These are phyloP conservation scores for Rachycentron canadum DNA, from an alignment of 2,797 vertebrate genomes.

Conservation along the genomic window DNA sequence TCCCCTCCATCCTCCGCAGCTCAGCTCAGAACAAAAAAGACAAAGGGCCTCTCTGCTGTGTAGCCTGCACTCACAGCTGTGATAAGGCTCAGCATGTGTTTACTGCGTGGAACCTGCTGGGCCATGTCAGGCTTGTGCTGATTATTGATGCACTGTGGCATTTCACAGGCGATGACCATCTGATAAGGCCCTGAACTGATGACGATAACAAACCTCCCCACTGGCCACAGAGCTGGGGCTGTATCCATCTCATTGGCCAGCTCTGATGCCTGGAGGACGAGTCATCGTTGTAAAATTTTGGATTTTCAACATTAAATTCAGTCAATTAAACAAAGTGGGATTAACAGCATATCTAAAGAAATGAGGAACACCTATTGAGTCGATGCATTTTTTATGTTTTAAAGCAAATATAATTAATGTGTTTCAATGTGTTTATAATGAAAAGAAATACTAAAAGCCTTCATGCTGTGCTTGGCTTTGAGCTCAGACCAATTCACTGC, in stretches of 20 bases:
- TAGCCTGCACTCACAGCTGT: slow-evolving; percentile 62
- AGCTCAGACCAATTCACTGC: too few species aligned
- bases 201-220: slow-evolving; percentile 35
- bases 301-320: not conserved
- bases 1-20: slow-evolving; percentile 40
- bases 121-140: slow-evolving; percentile 66
- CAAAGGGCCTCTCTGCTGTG: slow-evolving; percentile 70
- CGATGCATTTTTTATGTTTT: not conserved
- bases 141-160: slow-evolving; percentile 73
- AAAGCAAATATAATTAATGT: not conserved
- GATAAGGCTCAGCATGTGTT: slow-evolving; percentile 76
- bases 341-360: not conserved
- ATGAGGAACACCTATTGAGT: not conserved
- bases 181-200: slow-evolving; percentile 70
- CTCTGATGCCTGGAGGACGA: slow-evolving; percentile 28
- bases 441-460: not conserved
- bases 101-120: slow-evolving; percentile 68
- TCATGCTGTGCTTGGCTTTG: not conserved
- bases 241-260: slow-evolving; percentile 36
- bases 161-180: slow-evolving; percentile 68
- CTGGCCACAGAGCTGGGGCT: slow-evolving; percentile 27
- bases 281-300: slow-evolving; percentile 39
- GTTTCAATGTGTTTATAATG: not conserved
- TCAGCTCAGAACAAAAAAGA: slow-evolving; percentile 68
- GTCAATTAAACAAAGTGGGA: not conserved